Evolutionary conservation across 2,113 vertebrate species (phyloP), one percentile per base, ranked within the genome.

Genomic region (Garra rufa): DNA sequence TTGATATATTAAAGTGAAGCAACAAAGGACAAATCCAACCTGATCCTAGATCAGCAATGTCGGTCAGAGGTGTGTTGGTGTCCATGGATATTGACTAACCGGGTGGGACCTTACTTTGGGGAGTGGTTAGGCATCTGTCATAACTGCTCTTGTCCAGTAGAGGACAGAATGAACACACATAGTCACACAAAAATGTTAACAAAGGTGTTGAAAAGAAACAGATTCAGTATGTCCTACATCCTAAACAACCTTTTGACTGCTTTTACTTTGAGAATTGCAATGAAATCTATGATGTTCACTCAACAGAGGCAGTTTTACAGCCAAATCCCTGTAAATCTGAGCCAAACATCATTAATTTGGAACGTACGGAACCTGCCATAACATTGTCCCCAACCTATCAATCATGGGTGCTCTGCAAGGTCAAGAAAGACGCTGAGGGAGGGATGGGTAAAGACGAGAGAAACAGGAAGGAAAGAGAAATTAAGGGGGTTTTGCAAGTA

Each of bases 331-430:
- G 30, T 81, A 52, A 81, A 55, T 50, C 63, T 15, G 65, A 80
- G 59, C 43, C 14, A 43, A 43, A 55, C 30, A 52, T 13, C 63
- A 84, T 87, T 73, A 43, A 84, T 61, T 46, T 81, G 26, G n/a
- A 75, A 24, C 41, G 10, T 84, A 52, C 74, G 26, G 28, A 69
- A 9, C 28, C 76, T 81, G 82, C 28, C 70, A 70, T 48, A 48
- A 26, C 24, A 30, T 50, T 76, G 44, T 67, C 80, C 80, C 59
- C 82, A 61, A 50, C 52, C 24, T 30, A 87, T 87, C 77, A 84
- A 26, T 87, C 77, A 76, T 10, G 78, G 14, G 69, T 48, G 61
- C 78, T 69, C 57, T 28, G 9, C 71, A 87, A 84, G 77, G 86
- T 81, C 30, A 83, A 73, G 59, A 69, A 74, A 76, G 57, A 59